phyloP scores from a whole-genome alignment of 2,113 vertebrate species.

The Sterna hirundo region DNA sequence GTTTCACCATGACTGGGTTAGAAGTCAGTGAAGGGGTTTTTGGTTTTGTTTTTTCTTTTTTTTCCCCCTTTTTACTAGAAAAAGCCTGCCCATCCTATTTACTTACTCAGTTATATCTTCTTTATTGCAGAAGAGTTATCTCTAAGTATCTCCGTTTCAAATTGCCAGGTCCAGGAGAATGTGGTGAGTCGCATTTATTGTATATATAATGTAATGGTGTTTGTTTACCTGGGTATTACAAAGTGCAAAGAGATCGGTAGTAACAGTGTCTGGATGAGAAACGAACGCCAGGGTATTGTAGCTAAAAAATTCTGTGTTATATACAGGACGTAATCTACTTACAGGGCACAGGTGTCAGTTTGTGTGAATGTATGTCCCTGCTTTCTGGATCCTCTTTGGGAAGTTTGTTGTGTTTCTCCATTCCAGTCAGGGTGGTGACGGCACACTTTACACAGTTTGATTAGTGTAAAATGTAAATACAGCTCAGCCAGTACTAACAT shows the following conservation, averaged over 20 bases:
- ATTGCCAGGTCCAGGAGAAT: slow-evolving; percentile 96
- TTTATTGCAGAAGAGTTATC: slow-evolving; percentile 90
- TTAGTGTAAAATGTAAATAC: neutral
- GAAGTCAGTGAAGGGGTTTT: neutral
- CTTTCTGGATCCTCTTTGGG: neutral
- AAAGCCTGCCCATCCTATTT: neutral
- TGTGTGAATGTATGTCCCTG: neutral
- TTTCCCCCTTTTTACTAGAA: neutral
- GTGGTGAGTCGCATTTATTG: slow-evolving; percentile 84
- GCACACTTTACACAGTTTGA: neutral
- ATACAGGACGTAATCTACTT: neutral
- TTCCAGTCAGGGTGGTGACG: neutral
- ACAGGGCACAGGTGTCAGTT: neutral
- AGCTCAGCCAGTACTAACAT: neutral
- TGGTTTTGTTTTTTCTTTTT: neutral
- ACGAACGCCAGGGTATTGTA: neutral
- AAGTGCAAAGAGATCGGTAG: neutral
- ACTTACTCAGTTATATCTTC: slow-evolving; percentile 40
- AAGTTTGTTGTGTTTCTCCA: neutral
- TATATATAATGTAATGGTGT: neutral
- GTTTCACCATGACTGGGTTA: neutral
- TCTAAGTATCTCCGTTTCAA: slow-evolving; percentile 96
- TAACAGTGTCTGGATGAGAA: neutral
- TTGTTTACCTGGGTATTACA: neutral
- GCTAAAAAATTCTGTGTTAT: neutral